These are phyloP conservation scores for Anagrus nilaparvatae DNA, from an alignment of 1,140 invertebrate genomes.

Conservation along the genomic window DNA sequence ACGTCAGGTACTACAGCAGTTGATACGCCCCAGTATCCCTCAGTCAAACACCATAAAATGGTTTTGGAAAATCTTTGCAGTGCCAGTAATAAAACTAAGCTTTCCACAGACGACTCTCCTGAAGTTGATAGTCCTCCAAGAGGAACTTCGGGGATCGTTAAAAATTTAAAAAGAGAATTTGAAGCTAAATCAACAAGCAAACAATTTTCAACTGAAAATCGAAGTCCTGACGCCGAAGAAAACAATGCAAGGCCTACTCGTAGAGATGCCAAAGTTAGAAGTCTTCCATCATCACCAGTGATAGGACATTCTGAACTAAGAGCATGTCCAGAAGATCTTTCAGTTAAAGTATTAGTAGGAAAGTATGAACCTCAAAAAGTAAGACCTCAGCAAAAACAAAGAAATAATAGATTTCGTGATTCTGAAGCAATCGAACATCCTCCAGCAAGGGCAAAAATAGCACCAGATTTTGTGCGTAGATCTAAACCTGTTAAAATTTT, in stretches of 20 bases:
- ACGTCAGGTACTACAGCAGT: conserved; percentile 41
- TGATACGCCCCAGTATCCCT: conserved; percentile 43
- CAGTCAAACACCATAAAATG: conserved; percentile 50
- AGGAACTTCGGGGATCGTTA: conserved; percentile 55
- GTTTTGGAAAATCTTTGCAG: conserved; percentile 47
- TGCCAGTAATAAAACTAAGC: conserved; percentile 30
- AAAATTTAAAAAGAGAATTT: conserved; percentile 76
- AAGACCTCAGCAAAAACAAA: too few species aligned
- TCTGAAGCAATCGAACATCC: conserved; percentile 30
- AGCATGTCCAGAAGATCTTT: conserved; percentile 51
- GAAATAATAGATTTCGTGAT: too few species aligned
- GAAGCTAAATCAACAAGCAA: conserved; percentile 59
- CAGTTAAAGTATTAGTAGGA: conserved; percentile 61
- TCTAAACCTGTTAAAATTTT: conserved; percentile 28
- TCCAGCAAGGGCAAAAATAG: conserved; percentile 41
- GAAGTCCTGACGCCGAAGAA: conserved; percentile 33
- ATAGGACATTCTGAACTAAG: conserved; percentile 45
- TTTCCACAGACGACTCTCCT: conserved; percentile 35
- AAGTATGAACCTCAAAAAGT: conserved; percentile 52
- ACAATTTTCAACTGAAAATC: too few species aligned
- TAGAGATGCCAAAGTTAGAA: conserved; percentile 34
- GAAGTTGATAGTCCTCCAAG: conserved; percentile 34
- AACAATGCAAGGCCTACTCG: conserved; percentile 20
- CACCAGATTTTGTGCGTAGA: conserved; percentile 34
- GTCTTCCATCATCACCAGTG: conserved; percentile 50